phyloP scores from a whole-genome alignment of 2,113 vertebrate genomes.

The Erythrocercus mccallii region DNA sequence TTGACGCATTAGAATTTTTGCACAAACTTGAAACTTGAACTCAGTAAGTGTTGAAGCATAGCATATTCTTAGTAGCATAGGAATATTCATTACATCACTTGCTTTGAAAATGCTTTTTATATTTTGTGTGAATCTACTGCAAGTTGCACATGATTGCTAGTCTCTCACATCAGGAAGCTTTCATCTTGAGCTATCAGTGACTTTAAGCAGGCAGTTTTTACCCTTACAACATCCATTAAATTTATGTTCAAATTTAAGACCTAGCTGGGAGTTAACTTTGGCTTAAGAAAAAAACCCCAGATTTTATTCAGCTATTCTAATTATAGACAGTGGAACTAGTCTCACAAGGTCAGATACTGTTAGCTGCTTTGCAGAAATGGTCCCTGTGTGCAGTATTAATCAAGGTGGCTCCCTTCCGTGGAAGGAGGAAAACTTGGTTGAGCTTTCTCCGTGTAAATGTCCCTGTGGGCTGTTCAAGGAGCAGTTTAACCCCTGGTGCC shows the following conservation, averaged over 20 bases:
- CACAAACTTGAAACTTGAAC: not conserved
- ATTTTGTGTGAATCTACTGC: not conserved
- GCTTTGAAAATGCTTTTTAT: not conserved
- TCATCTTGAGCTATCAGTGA: not conserved
- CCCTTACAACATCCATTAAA: not conserved
- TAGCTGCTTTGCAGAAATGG: not conserved
- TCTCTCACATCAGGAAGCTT: not conserved
- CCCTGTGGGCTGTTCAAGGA: not conserved
- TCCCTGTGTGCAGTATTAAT: not conserved
- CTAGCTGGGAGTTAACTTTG: not conserved
- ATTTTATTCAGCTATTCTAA: not conserved
- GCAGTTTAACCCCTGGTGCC: not conserved
- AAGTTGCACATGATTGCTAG: not conserved
- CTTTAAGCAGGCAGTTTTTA: not conserved
- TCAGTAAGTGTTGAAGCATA: not conserved
- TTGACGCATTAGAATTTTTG: not conserved
- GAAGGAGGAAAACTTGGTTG: not conserved
- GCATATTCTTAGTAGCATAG: not conserved
- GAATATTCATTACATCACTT: not conserved
- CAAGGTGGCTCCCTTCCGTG: not conserved
- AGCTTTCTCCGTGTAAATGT: not conserved
- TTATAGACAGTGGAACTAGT: not conserved
- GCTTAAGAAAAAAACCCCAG: not conserved
- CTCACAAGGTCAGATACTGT: not conserved
- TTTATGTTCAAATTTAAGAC: not conserved